phyloP scores from a whole-genome alignment of 35 echinoderm and acorn worm genomes.

The Patiria miniata region DNA sequence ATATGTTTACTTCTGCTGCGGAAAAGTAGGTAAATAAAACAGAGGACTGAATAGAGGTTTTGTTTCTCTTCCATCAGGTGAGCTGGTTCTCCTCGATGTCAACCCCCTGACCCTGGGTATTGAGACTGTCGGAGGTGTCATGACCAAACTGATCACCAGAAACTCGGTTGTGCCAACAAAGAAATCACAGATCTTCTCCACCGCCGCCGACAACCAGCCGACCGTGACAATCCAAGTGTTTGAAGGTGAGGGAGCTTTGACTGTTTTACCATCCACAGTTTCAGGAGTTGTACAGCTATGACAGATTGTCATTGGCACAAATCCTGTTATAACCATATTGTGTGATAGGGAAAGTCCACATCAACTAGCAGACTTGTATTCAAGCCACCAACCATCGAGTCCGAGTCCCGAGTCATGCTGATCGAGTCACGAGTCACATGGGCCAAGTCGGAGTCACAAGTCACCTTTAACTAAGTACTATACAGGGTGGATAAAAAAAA shows the following conservation, averaged over 20 bases:
- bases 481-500: too few species aligned
- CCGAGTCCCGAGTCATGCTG: too few species aligned
- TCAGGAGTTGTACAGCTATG: not conserved
- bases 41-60: not conserved
- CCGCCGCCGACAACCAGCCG: slow-evolving; percentile 97
- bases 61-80: slow-evolving; percentile 50
- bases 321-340: too few species aligned
- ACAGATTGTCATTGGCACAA: not conserved
- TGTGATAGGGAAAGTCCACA: too few species aligned
- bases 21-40: too few species aligned
- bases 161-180: slow-evolving; percentile 97
- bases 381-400: too few species aligned
- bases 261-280: not conserved
- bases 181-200: slow-evolving; percentile 99
- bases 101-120: slow-evolving; percentile 97
- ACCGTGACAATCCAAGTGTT: slow-evolving; percentile 99
- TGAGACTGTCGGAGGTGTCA: slow-evolving; percentile 97
- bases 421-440: too few species aligned
- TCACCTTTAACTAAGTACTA: too few species aligned
- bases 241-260: slow-evolving; percentile 79
- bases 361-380: too few species aligned
- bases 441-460: too few species aligned
- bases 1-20: too few species aligned
- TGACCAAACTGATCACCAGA: slow-evolving; percentile 92
- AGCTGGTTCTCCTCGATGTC: slow-evolving; percentile 92